Evolutionary conservation across 2,797 vertebrate genomes (phyloP).

Genomic region (Scomberomorus guttatus): DNA sequence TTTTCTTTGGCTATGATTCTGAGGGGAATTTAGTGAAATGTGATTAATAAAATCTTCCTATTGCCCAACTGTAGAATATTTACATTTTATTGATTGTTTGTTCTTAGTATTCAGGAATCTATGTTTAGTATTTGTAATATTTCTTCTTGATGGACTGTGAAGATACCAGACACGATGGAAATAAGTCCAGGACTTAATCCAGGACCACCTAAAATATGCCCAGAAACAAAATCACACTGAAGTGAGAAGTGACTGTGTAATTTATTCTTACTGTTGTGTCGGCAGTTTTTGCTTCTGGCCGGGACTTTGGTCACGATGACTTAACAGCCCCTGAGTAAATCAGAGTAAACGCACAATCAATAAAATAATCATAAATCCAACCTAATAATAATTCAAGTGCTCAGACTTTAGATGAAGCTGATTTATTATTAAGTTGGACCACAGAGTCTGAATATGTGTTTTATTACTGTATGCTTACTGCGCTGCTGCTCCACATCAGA

Average conservation of each 20-base stretch:
- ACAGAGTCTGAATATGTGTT: not conserved
- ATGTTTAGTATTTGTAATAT: too few species aligned
- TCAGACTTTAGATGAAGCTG: conserved; percentile 1
- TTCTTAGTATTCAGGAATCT: too few species aligned
- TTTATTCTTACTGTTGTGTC: conserved; percentile 12
- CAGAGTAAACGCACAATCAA: conserved; percentile 53
- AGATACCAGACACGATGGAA: too few species aligned
- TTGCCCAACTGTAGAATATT: too few species aligned
- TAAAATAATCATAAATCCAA: conserved; percentile 61
- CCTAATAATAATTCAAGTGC: conserved; percentile 42
- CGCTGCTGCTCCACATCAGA: not conserved
- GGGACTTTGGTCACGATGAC: not conserved
- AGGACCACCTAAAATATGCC: too few species aligned
- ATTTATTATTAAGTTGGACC: conserved; percentile 17
- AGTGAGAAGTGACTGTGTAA: not conserved
- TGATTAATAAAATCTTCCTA: too few species aligned
- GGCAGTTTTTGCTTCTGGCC: conserved; percentile 27
- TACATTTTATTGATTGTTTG: too few species aligned
- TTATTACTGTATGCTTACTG: not conserved
- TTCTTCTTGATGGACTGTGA: too few species aligned
- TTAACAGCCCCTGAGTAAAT: conserved; percentile 47
- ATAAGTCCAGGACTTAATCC: too few species aligned
- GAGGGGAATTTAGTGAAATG: too few species aligned
- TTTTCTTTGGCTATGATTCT: too few species aligned
- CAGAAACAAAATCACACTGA: not conserved